A percentile compares a stretch with the other conserved stretches of the same genome.
Evolutionary conservation across 2,797 vertebrate species (phyloP).

Genomic region (Enteromius trimaculatus): DNA sequence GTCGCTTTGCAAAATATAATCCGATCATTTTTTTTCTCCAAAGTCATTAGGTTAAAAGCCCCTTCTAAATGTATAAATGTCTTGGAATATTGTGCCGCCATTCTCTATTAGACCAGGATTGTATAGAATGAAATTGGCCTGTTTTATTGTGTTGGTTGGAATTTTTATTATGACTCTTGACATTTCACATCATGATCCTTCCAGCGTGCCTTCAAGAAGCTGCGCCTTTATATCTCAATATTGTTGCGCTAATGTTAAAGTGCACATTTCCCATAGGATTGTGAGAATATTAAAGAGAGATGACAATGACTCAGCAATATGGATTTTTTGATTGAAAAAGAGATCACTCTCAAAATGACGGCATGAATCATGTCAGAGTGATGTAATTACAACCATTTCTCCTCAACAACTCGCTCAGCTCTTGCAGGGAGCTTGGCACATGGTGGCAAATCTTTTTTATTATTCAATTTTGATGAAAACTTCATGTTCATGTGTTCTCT

Average conservation of each 20-base stretch:
- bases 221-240: not conserved
- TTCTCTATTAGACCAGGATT: not conserved
- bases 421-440: slow-evolving; percentile 1
- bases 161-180: not conserved
- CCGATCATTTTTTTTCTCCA: not conserved
- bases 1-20: not conserved
- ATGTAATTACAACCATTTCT: slow-evolving; percentile 15
- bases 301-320: slow-evolving; percentile 25
- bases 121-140: not conserved
- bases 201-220: not conserved
- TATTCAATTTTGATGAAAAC: slow-evolving; percentile 8
- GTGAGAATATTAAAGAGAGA: not conserved
- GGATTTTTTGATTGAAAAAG: slow-evolving; percentile 25
- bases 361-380: slow-evolving; percentile 25
- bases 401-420: not conserved
- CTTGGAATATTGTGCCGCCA: not conserved
- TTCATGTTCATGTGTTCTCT: slow-evolving; percentile 4
- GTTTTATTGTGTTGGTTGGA: not conserved
- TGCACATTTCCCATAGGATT: not conserved
- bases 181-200: not conserved
- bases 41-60: not conserved
- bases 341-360: not conserved
- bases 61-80: not conserved
- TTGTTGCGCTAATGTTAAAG: not conserved
- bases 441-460: slow-evolving; percentile 8